Evolutionary conservation across 2,113 vertebrate genomes (phyloP), one percentile per base, ranked within the genome.

Genomic region (Carassius carassius): DNA sequence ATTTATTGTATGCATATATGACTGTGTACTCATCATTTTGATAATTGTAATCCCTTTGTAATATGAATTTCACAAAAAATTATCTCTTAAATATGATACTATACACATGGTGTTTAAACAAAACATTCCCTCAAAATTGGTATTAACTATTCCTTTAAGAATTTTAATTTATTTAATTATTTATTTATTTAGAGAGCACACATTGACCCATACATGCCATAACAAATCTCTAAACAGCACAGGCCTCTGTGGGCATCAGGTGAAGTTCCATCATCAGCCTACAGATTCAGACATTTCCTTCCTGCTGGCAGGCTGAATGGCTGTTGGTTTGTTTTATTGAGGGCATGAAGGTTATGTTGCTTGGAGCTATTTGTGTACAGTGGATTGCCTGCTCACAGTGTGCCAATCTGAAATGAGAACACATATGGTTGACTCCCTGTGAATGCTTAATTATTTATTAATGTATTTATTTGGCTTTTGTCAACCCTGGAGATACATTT

Each of bases 361-460:
- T 80, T 47, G 58, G 65, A 65, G 58, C 78, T 80, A 37, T 80
- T 79, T 79, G 58, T 79, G 58, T 79, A 47, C 58, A 29, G 77
- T 79, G 58, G 77, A 44, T 29, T 63, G 58, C 35, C 32, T 44
- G 37, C 58, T 63, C n/a, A 63, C 58, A 47, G 58, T 47, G 78
- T 80, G 78, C 32, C 37, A 25, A 44, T 13, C 21, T 44, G 58
- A 79, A 79, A 62, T 44, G 35, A 63, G 21, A 78, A 35, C 1
- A 35, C 1, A 35, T 35, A 58, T 58, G 25, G 10, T 56, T 78
- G 16, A 21, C 17, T 17, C 51, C 5, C 17, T 78, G 74, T 77
- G 35, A 56, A 77, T 56, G 4, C 25, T 56, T 23, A 74, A 74
- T 74, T 49, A 23, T 23, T 74, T 74, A 74, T 47, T 73, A 13